phyloP scores from a whole-genome alignment of 2,888 invertebrate species.

The Incurvaria masculella region DNA sequence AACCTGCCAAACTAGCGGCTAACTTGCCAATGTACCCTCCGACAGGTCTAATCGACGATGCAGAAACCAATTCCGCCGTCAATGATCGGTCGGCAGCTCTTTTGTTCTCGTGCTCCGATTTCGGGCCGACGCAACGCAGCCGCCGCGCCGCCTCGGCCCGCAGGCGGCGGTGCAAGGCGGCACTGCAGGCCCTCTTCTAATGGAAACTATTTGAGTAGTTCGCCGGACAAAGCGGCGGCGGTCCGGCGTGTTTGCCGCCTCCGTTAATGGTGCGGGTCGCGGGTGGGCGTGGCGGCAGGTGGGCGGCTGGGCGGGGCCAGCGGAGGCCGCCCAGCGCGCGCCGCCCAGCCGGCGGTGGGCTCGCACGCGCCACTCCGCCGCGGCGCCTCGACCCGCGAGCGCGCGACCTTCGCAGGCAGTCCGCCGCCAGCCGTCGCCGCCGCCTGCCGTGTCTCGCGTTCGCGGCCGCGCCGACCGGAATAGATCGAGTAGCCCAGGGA shows the following conservation, averaged over 20 bases:
- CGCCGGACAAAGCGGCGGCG: constrained; percentile 50
- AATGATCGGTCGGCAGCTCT: constrained; percentile 42
- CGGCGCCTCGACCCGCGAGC: constrained; percentile 19
- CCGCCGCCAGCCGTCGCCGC: constrained; percentile 21
- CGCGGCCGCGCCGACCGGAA: no score
- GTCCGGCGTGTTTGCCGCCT: constrained; percentile 55
- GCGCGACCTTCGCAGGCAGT: constrained; percentile 29
- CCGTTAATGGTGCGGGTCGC: constrained; percentile 49
- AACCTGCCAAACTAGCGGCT: no score
- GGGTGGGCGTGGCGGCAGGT: constrained; percentile 32
- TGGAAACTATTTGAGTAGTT: constrained; percentile 45
- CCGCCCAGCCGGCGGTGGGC: constrained; percentile 18
- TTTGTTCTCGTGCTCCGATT: constrained; percentile 43
- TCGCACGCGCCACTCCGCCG: constrained; percentile 44
- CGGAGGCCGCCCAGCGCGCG: constrained; percentile 20
- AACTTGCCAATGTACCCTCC: no score
- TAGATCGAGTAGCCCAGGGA: no score
- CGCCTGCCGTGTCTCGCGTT: no score
- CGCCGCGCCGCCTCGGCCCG: neutral
- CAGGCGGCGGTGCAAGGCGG: neutral
- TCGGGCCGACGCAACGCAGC: neutral
- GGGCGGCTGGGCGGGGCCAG: constrained; percentile 30
- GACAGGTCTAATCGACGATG: constrained; percentile 24
- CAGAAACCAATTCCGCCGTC: constrained; percentile 43
- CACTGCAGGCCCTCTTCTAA: constrained; percentile 25